phyloP scores from a whole-genome alignment of 2,113 vertebrate genomes.

The Peromyscus polionotus region DNA sequence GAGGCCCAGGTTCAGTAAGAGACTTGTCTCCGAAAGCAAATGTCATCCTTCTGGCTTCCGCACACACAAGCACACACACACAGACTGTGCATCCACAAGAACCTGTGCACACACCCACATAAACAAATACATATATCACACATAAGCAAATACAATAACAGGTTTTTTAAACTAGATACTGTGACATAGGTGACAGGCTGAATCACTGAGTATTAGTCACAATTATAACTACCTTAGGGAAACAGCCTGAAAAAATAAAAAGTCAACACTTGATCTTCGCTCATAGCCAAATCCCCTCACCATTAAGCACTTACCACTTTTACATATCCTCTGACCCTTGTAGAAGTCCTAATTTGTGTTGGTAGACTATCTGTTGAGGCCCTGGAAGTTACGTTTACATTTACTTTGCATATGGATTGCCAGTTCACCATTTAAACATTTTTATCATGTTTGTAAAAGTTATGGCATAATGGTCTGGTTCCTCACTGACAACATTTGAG shows the following conservation, averaged over 20 bases:
- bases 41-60: not conserved
- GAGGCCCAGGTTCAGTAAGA: not conserved
- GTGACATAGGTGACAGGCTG: constrained; percentile 15
- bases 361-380: not conserved
- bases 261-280: not conserved
- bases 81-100: too few relatives aligned
- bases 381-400: constrained; percentile 6
- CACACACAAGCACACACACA: not conserved
- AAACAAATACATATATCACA: not conserved
- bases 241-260: constrained; percentile 24
- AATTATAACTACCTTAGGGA: constrained; percentile 36
- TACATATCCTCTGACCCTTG: not conserved
- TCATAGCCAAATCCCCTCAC: not conserved
- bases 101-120: not conserved
- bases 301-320: not conserved
- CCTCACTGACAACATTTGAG: not conserved
- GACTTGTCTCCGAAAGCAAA: not conserved
- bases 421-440: constrained; percentile 10
- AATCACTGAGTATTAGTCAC: not conserved
- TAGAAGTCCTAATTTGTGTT: not conserved
- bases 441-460: constrained; percentile 47
- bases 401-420: not conserved
- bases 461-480: not conserved
- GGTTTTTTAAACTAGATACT: not conserved
- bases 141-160: not conserved